Percentiles rank a stretch among this genome's conserved stretches.
Conservation (phyloP, 1,140 invertebrate genomes). For the Drosophila aff. region DNA sequence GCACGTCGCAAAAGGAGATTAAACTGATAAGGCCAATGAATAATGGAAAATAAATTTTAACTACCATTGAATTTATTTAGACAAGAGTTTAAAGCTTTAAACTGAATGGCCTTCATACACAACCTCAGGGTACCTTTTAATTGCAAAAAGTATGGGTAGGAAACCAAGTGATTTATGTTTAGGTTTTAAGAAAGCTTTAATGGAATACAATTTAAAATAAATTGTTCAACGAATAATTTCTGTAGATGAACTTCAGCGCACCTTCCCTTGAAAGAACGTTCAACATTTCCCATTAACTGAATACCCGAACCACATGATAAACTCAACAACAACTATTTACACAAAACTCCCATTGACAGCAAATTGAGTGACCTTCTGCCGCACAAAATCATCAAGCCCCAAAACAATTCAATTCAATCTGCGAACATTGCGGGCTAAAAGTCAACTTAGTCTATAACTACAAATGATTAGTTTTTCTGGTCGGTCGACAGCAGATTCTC, state of each 20-base stretch:
- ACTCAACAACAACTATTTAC: slow-evolving; percentile 26
- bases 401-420: slow-evolving; percentile 50
- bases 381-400: slow-evolving; percentile 8
- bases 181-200: not conserved
- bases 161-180: not conserved
- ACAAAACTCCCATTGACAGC: slow-evolving; percentile 23
- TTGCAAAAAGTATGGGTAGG: not conserved
- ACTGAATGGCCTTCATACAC: not conserved
- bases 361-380: slow-evolving; percentile 30
- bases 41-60: slow-evolving; percentile 24
- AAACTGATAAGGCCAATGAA: slow-evolving; percentile 20
- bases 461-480: slow-evolving; percentile 72
- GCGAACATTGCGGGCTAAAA: slow-evolving; percentile 25
- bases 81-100: not conserved
- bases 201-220: not conserved
- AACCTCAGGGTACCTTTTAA: not conserved
- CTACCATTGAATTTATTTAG: not conserved
- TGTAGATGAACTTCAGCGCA: not conserved
- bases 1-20: slow-evolving; percentile 11
- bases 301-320: not conserved
- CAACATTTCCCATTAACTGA: not conserved
- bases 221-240: not conserved
- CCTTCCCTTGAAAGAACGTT: not conserved
- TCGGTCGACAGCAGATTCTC: not conserved
- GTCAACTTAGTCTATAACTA: slow-evolving; percentile 50